phyloP scores from a whole-genome alignment of 1,140 invertebrate genomes.

The Harpegnathos saltator region DNA sequence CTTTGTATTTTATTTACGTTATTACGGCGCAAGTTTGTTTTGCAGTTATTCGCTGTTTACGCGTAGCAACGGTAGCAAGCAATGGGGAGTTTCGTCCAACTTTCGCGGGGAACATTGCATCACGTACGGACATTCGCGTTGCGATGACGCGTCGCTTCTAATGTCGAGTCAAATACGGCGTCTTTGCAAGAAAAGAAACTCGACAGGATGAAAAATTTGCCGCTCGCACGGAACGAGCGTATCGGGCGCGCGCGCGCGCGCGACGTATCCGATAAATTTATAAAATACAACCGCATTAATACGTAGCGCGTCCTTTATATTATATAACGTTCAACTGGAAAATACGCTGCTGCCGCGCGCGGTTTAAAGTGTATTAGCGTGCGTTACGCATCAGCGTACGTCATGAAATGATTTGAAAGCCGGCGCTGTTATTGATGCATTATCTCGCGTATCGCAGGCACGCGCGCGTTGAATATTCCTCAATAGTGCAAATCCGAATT shows the following conservation, averaged over 20 bases:
- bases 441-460: constrained; percentile 8
- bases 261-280: no score
- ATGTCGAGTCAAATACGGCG: no score
- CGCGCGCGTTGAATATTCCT: constrained; percentile 12
- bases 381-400: background rate
- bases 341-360: no score
- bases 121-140: background rate
- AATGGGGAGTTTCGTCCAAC: constrained; percentile 7
- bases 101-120: background rate
- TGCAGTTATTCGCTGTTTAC: constrained; percentile 6
- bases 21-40: background rate
- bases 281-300: no score
- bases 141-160: background rate
- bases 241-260: no score
- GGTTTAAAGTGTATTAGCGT: background rate
- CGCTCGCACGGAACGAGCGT: no score
- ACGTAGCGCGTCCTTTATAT: no score
- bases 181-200: no score
- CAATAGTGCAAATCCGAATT: background rate
- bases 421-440: background rate
- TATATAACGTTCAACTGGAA: no score
- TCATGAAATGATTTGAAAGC: constrained; percentile 20
- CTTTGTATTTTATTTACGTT: constrained; percentile 3
- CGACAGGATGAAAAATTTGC: no score
- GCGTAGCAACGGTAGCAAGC: no score